These are phyloP conservation scores for Carcharodon carcharias DNA, from an alignment of 2,797 vertebrate genomes.

Conservation along the genomic window DNA sequence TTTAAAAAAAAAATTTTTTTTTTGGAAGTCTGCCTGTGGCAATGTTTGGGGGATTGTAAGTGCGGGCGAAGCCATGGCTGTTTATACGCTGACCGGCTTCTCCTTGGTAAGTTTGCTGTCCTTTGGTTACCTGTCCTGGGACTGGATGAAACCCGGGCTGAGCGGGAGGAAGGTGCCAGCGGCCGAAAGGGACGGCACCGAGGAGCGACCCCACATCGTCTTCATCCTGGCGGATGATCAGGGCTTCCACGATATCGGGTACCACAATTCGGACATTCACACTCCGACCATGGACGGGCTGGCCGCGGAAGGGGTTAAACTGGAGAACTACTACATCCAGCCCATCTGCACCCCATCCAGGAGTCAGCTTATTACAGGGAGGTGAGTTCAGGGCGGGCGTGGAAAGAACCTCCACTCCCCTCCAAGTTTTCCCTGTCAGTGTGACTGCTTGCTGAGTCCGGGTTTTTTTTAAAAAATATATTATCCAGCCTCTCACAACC, in stretches of 20 bases:
- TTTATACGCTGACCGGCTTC: constrained; percentile 77
- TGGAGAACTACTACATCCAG: constrained; percentile 97
- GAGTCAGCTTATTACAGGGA: constrained; percentile 93
- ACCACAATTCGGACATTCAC: constrained; percentile 85
- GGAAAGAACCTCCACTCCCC: too few species aligned
- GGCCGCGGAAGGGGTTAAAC: constrained; percentile 84
- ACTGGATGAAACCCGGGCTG: constrained; percentile 77
- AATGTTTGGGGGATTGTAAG: background rate
- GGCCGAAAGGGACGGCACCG: constrained; percentile 49
- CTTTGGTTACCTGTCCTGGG: constrained; percentile 90
- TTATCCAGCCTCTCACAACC: too few species aligned
- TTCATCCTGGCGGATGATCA: constrained; percentile 97
- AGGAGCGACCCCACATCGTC: constrained; percentile 79
- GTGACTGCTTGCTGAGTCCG: background rate
- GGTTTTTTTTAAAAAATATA: too few species aligned
- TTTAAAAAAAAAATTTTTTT: too few species aligned
- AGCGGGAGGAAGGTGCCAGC: constrained; percentile 63
- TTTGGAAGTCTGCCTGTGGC: background rate
- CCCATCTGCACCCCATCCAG: constrained; percentile 95
- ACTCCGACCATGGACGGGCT: constrained; percentile 86
- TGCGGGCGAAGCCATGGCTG: constrained; percentile 58
- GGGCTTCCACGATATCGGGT: constrained; percentile 91
- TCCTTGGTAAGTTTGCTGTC: constrained; percentile 86
- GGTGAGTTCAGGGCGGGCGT: constrained; percentile 58
- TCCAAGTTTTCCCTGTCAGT: background rate